Conservation (phyloP, 2,797 vertebrate genomes). For the Bucorvus abyssinicus region DNA sequence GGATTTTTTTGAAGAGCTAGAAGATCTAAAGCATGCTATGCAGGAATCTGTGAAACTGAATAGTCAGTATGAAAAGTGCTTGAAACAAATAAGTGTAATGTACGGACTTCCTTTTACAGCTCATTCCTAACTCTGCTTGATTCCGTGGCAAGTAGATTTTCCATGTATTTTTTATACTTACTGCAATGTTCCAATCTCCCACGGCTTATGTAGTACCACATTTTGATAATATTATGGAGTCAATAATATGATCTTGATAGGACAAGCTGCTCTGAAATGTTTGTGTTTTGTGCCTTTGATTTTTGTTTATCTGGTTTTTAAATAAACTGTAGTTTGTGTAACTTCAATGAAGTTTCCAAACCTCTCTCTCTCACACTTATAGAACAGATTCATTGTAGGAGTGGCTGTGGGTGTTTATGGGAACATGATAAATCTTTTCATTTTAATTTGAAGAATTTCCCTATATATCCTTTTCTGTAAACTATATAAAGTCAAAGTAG, state of each 20-base stretch:
- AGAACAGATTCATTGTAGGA: neutral
- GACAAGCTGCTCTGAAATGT: neutral
- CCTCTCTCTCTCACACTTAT: neutral
- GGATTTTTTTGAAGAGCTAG: slow-evolving; percentile 74
- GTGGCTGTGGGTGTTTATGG: neutral
- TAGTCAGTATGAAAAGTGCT: slow-evolving; percentile 65
- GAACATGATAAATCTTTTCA: neutral
- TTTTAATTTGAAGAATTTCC: neutral
- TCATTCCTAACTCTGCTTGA: neutral
- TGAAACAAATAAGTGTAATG: slow-evolving; percentile 59
- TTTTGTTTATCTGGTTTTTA: neutral
- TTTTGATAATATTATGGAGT: neutral
- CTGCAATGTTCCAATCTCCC: neutral
- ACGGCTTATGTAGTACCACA: neutral
- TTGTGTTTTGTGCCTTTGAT: neutral
- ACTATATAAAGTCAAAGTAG: neutral
- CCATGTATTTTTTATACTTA: neutral
- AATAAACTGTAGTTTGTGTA: slow-evolving; percentile 37
- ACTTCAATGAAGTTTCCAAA: neutral
- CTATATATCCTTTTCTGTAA: neutral
- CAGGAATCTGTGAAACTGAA: slow-evolving; percentile 67
- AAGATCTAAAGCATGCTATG: slow-evolving; percentile 69
- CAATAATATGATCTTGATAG: neutral
- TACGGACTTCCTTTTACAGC: slow-evolving; percentile 51
- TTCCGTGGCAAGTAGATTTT: neutral